Evolutionary conservation across 2,113 vertebrate species (phyloP), one percentile per base, ranked within the genome.

Genomic region (Heterocephalus glaber): DNA sequence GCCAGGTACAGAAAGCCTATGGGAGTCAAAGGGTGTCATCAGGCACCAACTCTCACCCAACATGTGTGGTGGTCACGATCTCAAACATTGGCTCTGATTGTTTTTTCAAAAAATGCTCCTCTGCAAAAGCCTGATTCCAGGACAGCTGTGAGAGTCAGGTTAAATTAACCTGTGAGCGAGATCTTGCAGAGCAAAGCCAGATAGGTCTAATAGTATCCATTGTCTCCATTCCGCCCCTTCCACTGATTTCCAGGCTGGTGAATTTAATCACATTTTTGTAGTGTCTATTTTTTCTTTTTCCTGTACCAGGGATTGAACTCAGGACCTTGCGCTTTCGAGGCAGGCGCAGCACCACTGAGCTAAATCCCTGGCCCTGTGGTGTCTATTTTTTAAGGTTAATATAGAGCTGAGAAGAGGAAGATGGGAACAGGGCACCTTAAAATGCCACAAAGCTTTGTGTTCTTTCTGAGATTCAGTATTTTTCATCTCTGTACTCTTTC

Each of bases 41-140:
- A 86, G 44, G 35, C 5, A 22, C 7, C 2, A 77, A 44, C 3
- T 65, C 13, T 77, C 49, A 86, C 26, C 44, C 38, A 83, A 33
- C 5, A 54, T 33, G 30, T 52, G 2, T 85, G 79, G 41, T 63
- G 44, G 61, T 11, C 58, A 4, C 30, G 6, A 26, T 60, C 19
- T 30, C 33, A 81, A 65, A 33, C 28, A 82, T 72, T 89, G 66
- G 47, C 58, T 94, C 60, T 86, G 65, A 77, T 93, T 86, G 79
- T 95, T 86, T 92, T 66, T 84, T 70, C 17, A 35, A 70, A 35
- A 77, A 85, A 58, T 30, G 3, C 28, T 80, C 8, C 44, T 66
- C n/a, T 7, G 83, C 47, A 65, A 80, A 92, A 83, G 33, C 10
- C 8, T 93, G 2, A 82, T 82, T 35, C 56, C 5, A 72, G 33